Conservation (phyloP, 2,888 invertebrate genomes). For the Notodromas monacha region DNA sequence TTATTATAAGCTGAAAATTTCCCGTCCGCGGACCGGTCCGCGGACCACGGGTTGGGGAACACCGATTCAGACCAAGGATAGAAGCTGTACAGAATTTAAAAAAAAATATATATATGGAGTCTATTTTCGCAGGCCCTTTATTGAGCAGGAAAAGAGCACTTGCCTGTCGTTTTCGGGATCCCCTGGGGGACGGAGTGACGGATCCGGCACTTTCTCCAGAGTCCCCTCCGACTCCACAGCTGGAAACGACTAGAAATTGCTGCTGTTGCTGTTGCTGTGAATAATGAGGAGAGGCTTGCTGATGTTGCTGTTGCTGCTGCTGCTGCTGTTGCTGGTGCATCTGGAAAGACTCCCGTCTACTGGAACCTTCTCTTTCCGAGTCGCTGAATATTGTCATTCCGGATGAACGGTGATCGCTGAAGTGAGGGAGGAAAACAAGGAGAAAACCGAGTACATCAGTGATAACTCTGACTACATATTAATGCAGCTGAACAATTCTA, state of each 20-base stretch:
- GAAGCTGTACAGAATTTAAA: too few species aligned
- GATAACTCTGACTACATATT: too few species aligned
- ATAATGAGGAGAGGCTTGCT: slow-evolving; percentile 10
- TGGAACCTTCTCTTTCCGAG: slow-evolving; percentile 53
- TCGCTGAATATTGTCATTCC: slow-evolving; percentile 64
- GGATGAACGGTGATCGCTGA: slow-evolving; percentile 48
- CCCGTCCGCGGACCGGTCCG: too few species aligned
- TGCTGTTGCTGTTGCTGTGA: slow-evolving; percentile 29
- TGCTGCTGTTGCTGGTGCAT: too few species aligned
- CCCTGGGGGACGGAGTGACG: slow-evolving; percentile 51
- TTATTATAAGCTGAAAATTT: too few species aligned
- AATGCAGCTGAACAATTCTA: too few species aligned
- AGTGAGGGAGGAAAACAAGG: slow-evolving; percentile 10
- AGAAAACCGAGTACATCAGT: slow-evolving; percentile 11
- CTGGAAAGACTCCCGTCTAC: slow-evolving; percentile 29
- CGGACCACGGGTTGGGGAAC: too few species aligned
- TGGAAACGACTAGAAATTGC: not conserved
- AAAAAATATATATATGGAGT: too few species aligned
- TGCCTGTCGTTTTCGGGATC: slow-evolving; percentile 14
- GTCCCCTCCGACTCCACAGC: slow-evolving; percentile 20
- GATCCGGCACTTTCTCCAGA: slow-evolving; percentile 66
- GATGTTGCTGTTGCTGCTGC: too few species aligned
- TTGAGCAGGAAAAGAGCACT: not conserved
- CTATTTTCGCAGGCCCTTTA: too few species aligned
- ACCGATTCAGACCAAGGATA: too few species aligned